Evolutionary conservation across 2,888 invertebrate genomes (phyloP).

Genomic region (Xestobium rufovillosum): DNA sequence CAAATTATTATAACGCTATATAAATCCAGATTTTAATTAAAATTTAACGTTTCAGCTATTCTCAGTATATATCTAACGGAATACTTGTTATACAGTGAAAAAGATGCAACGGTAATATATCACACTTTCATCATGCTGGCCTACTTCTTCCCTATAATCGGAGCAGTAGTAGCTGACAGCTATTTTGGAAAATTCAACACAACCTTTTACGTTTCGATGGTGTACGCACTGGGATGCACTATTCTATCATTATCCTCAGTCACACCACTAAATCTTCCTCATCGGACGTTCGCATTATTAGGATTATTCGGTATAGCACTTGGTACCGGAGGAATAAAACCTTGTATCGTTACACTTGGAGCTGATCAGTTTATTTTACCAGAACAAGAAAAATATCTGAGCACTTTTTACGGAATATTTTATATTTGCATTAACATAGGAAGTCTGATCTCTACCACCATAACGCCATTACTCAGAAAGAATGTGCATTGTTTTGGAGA

Average conservation of each 20-base stretch:
- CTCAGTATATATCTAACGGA: slow-evolving; percentile 80
- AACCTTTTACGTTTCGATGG: slow-evolving; percentile 79
- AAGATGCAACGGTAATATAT: slow-evolving; percentile 77
- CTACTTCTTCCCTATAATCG: slow-evolving; percentile 82
- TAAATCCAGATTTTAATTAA: slow-evolving; percentile 1
- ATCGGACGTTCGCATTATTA: slow-evolving; percentile 43
- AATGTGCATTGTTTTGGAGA: slow-evolving; percentile 71
- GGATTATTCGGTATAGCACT: slow-evolving; percentile 72
- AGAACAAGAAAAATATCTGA: slow-evolving; percentile 69
- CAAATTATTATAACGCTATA: slow-evolving; percentile 2
- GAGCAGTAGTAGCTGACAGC: slow-evolving; percentile 91
- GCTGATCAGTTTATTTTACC: slow-evolving; percentile 87
- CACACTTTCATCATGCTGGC: slow-evolving; percentile 85
- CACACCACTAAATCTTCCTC: slow-evolving; percentile 54
- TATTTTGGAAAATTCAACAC: slow-evolving; percentile 85
- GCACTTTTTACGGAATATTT: slow-evolving; percentile 86
- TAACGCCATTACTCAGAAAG: slow-evolving; percentile 80
- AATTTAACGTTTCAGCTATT: slow-evolving; percentile 68
- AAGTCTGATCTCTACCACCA: slow-evolving; percentile 76
- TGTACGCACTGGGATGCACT: slow-evolving; percentile 79
- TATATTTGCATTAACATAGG: slow-evolving; percentile 93
- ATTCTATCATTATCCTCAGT: slow-evolving; percentile 65
- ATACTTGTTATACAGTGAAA: slow-evolving; percentile 63
- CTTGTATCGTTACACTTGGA: slow-evolving; percentile 91
- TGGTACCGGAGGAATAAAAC: slow-evolving; percentile 93